A percentile compares a stretch with the other conserved stretches of the same genome.
phyloP scores from a whole-genome alignment of 2,797 vertebrate genomes.

The Sarcophilus harrisii region DNA sequence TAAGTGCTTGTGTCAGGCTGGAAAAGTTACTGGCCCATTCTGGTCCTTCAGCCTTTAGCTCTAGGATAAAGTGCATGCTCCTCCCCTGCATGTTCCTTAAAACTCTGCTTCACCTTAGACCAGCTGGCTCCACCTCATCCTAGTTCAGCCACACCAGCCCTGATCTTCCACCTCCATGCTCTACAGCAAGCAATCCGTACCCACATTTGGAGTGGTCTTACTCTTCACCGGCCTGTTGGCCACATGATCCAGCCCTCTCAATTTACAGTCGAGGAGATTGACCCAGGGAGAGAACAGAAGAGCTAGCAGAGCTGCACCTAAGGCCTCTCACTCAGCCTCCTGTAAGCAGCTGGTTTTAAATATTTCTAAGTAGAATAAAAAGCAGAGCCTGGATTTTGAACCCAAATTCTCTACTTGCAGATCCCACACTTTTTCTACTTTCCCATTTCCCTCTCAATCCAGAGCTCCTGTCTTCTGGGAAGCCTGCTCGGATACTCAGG shows the following conservation, averaged over 20 bases:
- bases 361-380: background rate
- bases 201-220: background rate
- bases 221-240: background rate
- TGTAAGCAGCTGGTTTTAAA: background rate
- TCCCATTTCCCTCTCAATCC: background rate
- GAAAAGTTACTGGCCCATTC: background rate
- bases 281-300: too few species aligned
- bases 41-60: background rate
- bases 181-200: background rate
- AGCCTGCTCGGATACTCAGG: background rate
- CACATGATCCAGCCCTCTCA: background rate
- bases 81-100: background rate
- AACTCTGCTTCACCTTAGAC: background rate
- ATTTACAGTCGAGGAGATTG: too few species aligned
- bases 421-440: background rate
- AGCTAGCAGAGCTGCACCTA: too few species aligned
- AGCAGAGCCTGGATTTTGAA: background rate
- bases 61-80: background rate
- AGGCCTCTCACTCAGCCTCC: background rate
- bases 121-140: background rate
- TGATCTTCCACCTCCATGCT: background rate
- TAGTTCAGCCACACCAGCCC: background rate
- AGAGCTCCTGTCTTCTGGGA: background rate
- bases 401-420: background rate
- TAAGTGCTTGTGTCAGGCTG: background rate